phyloP scores from a whole-genome alignment of 2,113 vertebrate genomes.

The Hystrix brachyura region DNA sequence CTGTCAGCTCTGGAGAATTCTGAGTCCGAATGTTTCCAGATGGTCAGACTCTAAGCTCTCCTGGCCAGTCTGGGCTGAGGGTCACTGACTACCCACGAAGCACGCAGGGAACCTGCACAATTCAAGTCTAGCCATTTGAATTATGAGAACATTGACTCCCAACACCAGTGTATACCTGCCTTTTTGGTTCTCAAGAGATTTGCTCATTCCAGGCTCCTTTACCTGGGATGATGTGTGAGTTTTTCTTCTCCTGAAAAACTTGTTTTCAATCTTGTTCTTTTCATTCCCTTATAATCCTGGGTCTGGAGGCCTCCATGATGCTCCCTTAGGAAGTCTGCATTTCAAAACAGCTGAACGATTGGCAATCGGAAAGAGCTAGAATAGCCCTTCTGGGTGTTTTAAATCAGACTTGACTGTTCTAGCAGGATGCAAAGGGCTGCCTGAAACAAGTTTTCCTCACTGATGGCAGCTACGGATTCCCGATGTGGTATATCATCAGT shows the following conservation, averaged over 20 bases:
- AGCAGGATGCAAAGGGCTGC: background rate
- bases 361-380: background rate
- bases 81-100: background rate
- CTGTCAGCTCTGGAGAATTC: background rate
- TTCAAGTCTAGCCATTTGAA: background rate
- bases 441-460: background rate
- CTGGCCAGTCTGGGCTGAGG: background rate
- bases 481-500: background rate
- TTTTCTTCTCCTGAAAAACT: background rate
- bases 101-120: background rate
- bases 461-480: background rate
- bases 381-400: background rate
- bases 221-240: background rate
- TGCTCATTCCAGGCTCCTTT: background rate
- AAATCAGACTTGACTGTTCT: background rate
- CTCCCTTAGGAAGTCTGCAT: background rate
- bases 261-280: conserved; percentile 28
- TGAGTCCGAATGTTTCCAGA: background rate
- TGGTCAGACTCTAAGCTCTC: background rate
- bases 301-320: background rate
- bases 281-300: background rate
- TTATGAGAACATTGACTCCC: background rate
- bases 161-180: background rate
- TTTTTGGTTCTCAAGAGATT: background rate
- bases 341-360: background rate